Base-by-base conservation (phyloP, 2,888 invertebrate species). In the Mythimna impura region DNA sequence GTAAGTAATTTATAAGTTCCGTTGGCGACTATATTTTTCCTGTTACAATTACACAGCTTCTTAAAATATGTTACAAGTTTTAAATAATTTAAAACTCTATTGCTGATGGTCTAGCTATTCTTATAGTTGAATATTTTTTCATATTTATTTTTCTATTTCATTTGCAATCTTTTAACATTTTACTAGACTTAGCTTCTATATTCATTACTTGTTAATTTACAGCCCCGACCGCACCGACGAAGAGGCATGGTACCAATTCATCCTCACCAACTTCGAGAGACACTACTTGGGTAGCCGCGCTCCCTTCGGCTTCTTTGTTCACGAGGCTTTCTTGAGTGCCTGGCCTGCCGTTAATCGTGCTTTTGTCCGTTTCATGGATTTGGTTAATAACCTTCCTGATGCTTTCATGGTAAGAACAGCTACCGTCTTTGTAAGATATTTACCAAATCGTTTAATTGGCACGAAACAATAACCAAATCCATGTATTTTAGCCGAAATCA, bases 251-350 rank as follows among this genome's bases (percentile, higher is more conserved):
- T 94, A 95, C 72, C 81, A 96, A 0, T 97, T 97, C 91, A 96
- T 98, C 85, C 90, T 96, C 66, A 88, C 89, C 0, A 97, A 98
- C 91, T 98, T 98, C 85, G 92, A 97, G 62, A 94, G 96, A 1
- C 97, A 97, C 83, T 98, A 98, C 89, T 82, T 94, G 1, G 95
- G 96, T 8, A 97, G 97, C 89, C 94, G 97, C 0, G 97, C 98
- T 8, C 98, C 98, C 0, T 97, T 97, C 87, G 97, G 97, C 2
- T 96, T 97, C 85, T 97, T 96, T 88, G 91, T 97, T 64, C 97
- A 98, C 87, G 97, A 97, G 5, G 97, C 97, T 97, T 97, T 97
- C 84, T 70, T 96, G 1, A 22, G 73, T 0, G 78, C 82, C 2
- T 92, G 95, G 71, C 93, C 94, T 17, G 94, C 95, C 36, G 90